Evolutionary conservation across 2,113 vertebrate genomes (phyloP).

Genomic region (Nesogale talazaci): DNA sequence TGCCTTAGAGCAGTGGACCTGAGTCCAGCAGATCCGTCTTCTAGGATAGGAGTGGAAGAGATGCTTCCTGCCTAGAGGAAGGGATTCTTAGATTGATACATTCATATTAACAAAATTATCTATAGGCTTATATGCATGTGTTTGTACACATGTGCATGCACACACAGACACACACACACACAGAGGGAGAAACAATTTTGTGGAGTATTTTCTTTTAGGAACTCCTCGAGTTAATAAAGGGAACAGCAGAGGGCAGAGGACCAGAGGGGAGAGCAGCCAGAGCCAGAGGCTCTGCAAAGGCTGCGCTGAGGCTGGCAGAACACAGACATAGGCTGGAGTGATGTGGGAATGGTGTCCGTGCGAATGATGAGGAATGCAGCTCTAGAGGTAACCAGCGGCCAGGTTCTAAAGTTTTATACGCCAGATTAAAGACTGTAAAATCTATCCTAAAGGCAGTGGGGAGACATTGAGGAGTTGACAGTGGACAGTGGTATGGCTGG

Average conservation of each 20-base stretch:
- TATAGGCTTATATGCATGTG: not conserved
- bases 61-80: too few relatives aligned
- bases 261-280: not conserved
- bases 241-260: not conserved
- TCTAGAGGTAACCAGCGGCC: not conserved
- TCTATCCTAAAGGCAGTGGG: not conserved
- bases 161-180: not conserved
- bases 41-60: conserved; percentile 84
- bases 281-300: not conserved
- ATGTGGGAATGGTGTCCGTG: not conserved
- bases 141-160: not conserved
- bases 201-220: not conserved
- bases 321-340: not conserved
- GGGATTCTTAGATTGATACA: not conserved
- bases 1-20: conserved; percentile 89
- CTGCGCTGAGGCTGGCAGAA: not conserved
- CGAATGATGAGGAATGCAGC: not conserved
- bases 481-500: not conserved
- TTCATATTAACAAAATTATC: not conserved
- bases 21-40: conserved; percentile 87
- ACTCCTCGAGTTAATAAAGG: not conserved
- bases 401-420: not conserved
- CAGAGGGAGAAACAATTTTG: not conserved
- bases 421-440: not conserved
- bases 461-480: not conserved